Conservation (phyloP, 1,140 invertebrate genomes). For the Thaumetopoea pityocampa region DNA sequence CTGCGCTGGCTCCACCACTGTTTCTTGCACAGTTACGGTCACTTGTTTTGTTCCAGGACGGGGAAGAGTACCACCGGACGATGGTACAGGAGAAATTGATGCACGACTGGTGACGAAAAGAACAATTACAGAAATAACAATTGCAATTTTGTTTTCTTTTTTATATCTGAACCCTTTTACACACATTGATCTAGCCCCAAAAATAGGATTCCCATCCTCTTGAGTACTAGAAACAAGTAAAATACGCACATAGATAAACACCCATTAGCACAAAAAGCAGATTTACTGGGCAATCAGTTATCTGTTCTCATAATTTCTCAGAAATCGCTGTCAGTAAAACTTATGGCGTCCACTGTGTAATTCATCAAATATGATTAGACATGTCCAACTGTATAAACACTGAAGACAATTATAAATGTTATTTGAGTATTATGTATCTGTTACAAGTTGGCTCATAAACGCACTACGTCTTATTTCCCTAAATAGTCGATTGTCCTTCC, state of each 20-base stretch:
- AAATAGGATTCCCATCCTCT: too few species aligned
- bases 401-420: slow-evolving; percentile 7
- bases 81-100: slow-evolving; percentile 49
- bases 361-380: too few species aligned
- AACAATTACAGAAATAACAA: background rate
- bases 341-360: too few species aligned
- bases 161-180: too few species aligned
- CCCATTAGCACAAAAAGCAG: too few species aligned
- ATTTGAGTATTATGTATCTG: slow-evolving; percentile 6
- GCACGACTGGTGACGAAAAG: slow-evolving; percentile 38
- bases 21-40: slow-evolving; percentile 83
- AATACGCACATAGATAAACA: too few species aligned
- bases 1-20: slow-evolving; percentile 72
- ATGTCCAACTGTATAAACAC: slow-evolving; percentile 1
- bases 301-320: too few species aligned
- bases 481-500: slow-evolving; percentile 20
- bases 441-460: slow-evolving; percentile 9
- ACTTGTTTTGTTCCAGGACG: slow-evolving; percentile 80
- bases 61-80: slow-evolving; percentile 45
- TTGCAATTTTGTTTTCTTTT: too few species aligned
- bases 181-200: too few species aligned
- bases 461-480: slow-evolving; percentile 16
- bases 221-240: too few species aligned
- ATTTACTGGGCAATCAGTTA: too few species aligned
- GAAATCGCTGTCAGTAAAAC: too few species aligned